phyloP scores from a whole-genome alignment of 2,888 invertebrate species.

The Epirrhoe tristata region DNA sequence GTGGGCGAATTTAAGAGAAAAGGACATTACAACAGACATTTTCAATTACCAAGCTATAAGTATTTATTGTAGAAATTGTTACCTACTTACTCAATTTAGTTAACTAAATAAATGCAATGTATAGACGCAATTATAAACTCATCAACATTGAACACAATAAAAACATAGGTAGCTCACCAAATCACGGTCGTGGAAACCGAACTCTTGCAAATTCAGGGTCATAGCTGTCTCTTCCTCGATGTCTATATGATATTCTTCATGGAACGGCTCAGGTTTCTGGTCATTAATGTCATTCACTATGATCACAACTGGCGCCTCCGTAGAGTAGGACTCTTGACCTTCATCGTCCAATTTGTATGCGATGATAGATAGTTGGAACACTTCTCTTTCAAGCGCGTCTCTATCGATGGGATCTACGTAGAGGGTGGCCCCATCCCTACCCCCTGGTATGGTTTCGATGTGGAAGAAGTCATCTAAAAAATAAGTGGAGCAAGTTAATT shows the following conservation, averaged over 20 bases:
- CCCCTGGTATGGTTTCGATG: slow-evolving; percentile 64
- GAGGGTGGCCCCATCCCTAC: slow-evolving; percentile 64
- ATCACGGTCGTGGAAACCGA: slow-evolving; percentile 84
- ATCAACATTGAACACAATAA: no score
- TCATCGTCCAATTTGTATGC: slow-evolving; percentile 76
- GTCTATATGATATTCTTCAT: slow-evolving; percentile 59
- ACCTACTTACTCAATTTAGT: no score
- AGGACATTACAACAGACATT: no score
- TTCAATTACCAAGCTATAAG: no score
- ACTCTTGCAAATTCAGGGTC: slow-evolving; percentile 76
- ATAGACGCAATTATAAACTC: no score
- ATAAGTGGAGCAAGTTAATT: background rate
- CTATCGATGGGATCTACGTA: slow-evolving; percentile 75
- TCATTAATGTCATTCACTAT: slow-evolving; percentile 87
- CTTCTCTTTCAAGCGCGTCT: slow-evolving; percentile 73
- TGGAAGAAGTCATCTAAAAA: slow-evolving; percentile 72
- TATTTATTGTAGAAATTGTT: no score
- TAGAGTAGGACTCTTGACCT: slow-evolving; percentile 62
- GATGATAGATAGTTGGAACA: slow-evolving; percentile 75
- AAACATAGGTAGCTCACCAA: slow-evolving; percentile 65
- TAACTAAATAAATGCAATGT: no score
- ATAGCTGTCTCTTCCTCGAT: slow-evolving; percentile 84
- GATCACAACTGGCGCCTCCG: slow-evolving; percentile 67
- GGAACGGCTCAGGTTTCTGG: slow-evolving; percentile 84
- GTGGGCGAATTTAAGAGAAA: no score